Percentiles rank a stretch among this genome's conserved stretches.
phyloP scores from a whole-genome alignment of 1,140 invertebrate genomes.

The Drosophila mayri region DNA sequence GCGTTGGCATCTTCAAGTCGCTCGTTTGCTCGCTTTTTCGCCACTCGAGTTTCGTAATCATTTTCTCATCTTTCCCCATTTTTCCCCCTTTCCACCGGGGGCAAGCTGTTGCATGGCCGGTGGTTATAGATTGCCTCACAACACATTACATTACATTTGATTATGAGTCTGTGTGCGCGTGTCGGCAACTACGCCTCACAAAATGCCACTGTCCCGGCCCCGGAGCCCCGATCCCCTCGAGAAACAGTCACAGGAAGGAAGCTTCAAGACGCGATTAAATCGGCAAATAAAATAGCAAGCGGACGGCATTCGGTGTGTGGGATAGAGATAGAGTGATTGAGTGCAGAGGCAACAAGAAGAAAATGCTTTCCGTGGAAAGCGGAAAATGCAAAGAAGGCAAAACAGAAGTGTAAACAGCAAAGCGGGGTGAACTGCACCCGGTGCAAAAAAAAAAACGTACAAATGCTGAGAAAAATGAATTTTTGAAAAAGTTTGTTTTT shows the following conservation, averaged over 20 bases:
- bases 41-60: conserved; percentile 63
- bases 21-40: conserved; percentile 30
- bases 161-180: conserved; percentile 62
- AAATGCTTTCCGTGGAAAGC: conserved; percentile 33
- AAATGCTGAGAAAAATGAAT: conserved; percentile 47
- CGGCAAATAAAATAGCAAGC: conserved; percentile 79
- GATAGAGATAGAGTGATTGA: conserved; percentile 32
- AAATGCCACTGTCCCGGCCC: conserved; percentile 42
- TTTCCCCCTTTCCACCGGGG: conserved; percentile 3
- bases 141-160: conserved; percentile 78
- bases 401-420: conserved; percentile 19
- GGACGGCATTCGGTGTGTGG: conserved; percentile 39
- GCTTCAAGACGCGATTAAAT: conserved; percentile 82
- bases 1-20: conserved; percentile 26
- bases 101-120: conserved; percentile 61
- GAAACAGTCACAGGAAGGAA: conserved; percentile 77
- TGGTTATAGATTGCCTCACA: conserved; percentile 74
- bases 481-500: conserved; percentile 37
- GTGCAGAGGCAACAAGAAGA: conserved; percentile 49
- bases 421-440: conserved; percentile 21
- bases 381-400: conserved; percentile 26
- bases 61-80: conserved; percentile 42
- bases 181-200: conserved; percentile 71
- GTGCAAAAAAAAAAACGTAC: conserved; percentile 18
- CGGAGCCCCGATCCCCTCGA: conserved; percentile 5